Percentiles rank a stretch among this genome's conserved stretches.
phyloP scores from a whole-genome alignment of 2,113 vertebrate species.

The Atlantisia rogersi region DNA sequence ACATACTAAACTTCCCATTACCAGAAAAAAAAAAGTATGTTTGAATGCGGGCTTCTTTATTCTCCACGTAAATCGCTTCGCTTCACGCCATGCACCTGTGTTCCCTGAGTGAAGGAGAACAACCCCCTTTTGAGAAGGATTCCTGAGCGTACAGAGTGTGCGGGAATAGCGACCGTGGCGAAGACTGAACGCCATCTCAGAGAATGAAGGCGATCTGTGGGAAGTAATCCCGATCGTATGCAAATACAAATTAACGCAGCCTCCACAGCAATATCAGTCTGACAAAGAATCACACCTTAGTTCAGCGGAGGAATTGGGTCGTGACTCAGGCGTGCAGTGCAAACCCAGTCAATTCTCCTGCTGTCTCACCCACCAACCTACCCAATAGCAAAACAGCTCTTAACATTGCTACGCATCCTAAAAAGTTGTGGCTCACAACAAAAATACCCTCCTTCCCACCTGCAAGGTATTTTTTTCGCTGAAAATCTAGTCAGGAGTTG shows the following conservation, averaged over 20 bases:
- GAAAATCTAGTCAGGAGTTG: neutral
- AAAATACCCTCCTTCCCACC: neutral
- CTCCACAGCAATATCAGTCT: neutral
- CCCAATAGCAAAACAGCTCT: neutral
- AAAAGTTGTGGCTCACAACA: neutral
- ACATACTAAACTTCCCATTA: conserved; percentile 20
- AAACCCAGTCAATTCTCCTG: neutral
- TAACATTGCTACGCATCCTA: neutral
- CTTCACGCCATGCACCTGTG: neutral
- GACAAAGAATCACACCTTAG: conserved; percentile 37
- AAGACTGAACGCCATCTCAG: neutral
- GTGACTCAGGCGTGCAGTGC: conserved; percentile 4
- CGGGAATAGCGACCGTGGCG: neutral
- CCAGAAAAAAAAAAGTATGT: neutral
- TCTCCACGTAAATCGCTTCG: neutral
- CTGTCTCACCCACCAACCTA: neutral
- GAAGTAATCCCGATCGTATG: neutral
- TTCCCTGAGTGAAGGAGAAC: neutral
- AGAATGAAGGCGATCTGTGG: neutral
- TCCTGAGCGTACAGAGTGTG: neutral
- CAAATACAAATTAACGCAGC: conserved; percentile 38
- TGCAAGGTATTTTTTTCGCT: neutral
- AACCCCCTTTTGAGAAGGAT: conserved; percentile 4
- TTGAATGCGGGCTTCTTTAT: conserved; percentile 2
- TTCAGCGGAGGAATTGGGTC: conserved; percentile 2